Base-by-base conservation (phyloP, 2,888 invertebrate genomes). In the Hirtodrosophila trivittata region DNA sequence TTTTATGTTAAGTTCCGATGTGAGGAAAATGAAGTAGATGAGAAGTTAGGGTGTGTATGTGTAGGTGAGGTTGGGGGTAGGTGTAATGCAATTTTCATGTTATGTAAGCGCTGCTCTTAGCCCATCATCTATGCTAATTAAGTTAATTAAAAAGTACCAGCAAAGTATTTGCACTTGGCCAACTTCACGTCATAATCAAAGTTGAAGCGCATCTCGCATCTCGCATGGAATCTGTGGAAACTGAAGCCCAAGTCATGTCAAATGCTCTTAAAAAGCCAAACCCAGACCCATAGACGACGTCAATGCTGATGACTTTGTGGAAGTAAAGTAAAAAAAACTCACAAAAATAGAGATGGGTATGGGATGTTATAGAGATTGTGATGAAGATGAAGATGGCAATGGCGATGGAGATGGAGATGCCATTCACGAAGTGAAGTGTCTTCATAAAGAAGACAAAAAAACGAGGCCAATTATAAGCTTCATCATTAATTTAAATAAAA, bases 401-500 rank as follows among this genome's bases (percentile, higher is more conserved):
- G 30, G 8, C 26, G 52, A 42, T 65, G 70, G 30, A 16, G 39
- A 63, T 45, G 57, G 28, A n/a, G 30, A 7, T 43, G 54, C 33
- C 77, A 57, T 58, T 59, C 63, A 67, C 54, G 63, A 60, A 66
- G 58, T 65, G 39, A 43, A 67, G 65, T 66, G 56, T 71, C 77
- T 63, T 57, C 42, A 68, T 50, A 52, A 55, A 68, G 51, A 57
- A 32, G 32, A 38, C 18, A 37, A 33, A 42, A 18, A 81, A 82
- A 76, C 68, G 74, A 64, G 85, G 76, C 78, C 82, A 82, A 84
- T 84, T 82, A 84, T 81, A 82, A 84, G 78, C 82, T 71, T 57
- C 84, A 70, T 81, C 82, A 82, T 82, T 84, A 82, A 82, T 82
- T 81, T 84, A 76, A 84, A 84, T 82, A 81, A 84, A 81, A 82